phyloP scores from a whole-genome alignment of 1,140 invertebrate species.

The Lepidurus couesii region DNA sequence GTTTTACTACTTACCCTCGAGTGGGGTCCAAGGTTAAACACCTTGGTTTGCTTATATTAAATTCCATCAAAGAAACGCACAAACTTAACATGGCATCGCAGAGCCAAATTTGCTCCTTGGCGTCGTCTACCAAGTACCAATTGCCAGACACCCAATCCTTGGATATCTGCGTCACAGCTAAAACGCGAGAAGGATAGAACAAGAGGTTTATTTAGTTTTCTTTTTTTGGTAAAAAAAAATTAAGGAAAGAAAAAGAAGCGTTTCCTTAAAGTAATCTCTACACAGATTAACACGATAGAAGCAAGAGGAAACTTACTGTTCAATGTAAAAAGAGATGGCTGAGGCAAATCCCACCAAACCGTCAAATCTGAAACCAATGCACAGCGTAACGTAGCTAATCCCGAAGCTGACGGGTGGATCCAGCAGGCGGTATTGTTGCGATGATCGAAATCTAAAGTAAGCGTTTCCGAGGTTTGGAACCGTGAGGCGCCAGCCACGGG shows the following conservation, averaged over 20 bases:
- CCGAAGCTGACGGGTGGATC: conserved; percentile 52
- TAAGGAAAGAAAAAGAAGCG: conserved; percentile 12
- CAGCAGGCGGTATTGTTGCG: conserved; percentile 62
- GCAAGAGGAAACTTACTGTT: conserved; percentile 47
- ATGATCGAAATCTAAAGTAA: conserved; percentile 44
- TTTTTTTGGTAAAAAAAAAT: neutral
- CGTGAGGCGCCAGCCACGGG: conserved; percentile 45
- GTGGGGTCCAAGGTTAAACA: conserved; percentile 75
- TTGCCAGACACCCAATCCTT: conserved; percentile 79
- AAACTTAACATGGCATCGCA: conserved; percentile 57
- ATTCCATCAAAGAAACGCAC: conserved; percentile 64
- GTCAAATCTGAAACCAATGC: conserved; percentile 56
- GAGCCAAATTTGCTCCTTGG: conserved; percentile 62
- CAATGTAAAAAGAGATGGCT: conserved; percentile 53
- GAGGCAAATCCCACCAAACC: conserved; percentile 51
- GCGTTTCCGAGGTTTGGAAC: conserved; percentile 46
- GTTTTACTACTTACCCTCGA: conserved; percentile 51
- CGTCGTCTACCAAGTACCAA: conserved; percentile 77
- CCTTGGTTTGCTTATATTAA: conserved; percentile 63
- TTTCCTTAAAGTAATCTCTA: neutral
- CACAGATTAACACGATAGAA: neutral
- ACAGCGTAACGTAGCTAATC: conserved; percentile 50
- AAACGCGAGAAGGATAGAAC: conserved; percentile 36
- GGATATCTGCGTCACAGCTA: conserved; percentile 63
- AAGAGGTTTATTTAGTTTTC: conserved; percentile 20